Percentiles rank a stretch among this genome's conserved stretches.
phyloP scores from a whole-genome alignment of 2,113 vertebrate genomes.

The Onychorhynchus coronatus region DNA sequence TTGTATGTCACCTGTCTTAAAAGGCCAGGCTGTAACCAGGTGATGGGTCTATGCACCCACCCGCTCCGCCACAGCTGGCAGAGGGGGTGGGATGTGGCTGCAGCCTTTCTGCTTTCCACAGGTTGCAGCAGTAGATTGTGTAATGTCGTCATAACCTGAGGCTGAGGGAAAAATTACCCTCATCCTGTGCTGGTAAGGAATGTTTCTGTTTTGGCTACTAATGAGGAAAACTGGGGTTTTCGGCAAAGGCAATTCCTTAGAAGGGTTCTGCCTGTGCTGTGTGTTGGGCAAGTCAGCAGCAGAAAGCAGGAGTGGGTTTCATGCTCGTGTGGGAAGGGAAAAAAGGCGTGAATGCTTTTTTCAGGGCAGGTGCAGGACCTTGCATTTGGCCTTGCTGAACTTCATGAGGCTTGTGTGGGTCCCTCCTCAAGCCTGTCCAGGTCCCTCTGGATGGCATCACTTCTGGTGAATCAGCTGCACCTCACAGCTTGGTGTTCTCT shows the following conservation, averaged over 20 bases:
- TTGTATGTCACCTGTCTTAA: background rate
- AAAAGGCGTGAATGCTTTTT: too few relatives aligned
- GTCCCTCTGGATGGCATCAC: background rate
- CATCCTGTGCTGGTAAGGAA: background rate
- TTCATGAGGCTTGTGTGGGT: background rate
- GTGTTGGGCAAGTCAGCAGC: accelerated
- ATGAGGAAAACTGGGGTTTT: background rate
- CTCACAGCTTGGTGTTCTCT: background rate
- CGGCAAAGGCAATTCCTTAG: accelerated
- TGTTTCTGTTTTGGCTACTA: background rate
- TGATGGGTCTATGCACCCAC: background rate
- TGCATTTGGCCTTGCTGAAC: background rate
- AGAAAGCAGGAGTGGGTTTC: background rate
- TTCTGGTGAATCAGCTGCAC: background rate
- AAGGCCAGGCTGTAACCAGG: background rate
- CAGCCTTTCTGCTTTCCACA: background rate
- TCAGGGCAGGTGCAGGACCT: background rate
- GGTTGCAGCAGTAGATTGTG: accelerated
- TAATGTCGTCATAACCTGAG: background rate
- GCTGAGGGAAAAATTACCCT: background rate
- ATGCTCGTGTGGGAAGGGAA: background rate
- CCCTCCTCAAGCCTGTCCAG: background rate
- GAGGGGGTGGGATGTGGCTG: background rate
- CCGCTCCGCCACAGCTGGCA: accelerated
- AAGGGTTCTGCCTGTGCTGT: background rate